Evolutionary conservation across 2,797 vertebrate genomes (phyloP), one percentile per base, ranked within the genome.

Genomic region (Coranthus polyacanthus): DNA sequence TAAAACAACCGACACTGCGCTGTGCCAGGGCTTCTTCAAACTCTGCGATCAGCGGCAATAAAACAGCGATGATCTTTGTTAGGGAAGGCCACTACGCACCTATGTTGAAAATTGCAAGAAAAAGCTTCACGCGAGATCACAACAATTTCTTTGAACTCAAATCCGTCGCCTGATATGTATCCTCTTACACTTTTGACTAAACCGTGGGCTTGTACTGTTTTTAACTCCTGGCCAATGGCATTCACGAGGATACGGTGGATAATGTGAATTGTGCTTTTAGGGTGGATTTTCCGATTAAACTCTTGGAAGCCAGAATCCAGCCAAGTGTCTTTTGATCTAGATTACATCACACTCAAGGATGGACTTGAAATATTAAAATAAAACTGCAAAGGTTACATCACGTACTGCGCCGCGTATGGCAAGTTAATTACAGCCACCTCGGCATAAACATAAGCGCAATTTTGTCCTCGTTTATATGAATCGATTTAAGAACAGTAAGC

Each of bases 301-400:
- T 42, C 42, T 55, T 9, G 47, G 15, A 45, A 11, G 13, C 15
- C 10, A n/a, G 49, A 36, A 64, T 58, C 22, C 6, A 55, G 10
- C 12, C 6, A 18, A 59, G 42, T 29, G n/a, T 64, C 6, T 59
- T 78, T 44, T 66, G 39, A 60, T 81, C 7, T 36, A 24, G 50
- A 78, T 83, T 68, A 60, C 69, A 70, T 81, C 75, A 71, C 49
- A 70, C 17, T 26, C 50, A 41, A 22, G 46, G 20, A 75, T 46
- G n/a, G 41, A 72, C 6, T 57, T 62, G 11, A 60, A 66, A 61
- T 49, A 47, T 34, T 52, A 34, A 52, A 56, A 34, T 57, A 43
- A 47, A 83, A 55, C 55, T 42, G 51, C 56, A 59, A 63, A 54
- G 18, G 18, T 68, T 72, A 34, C 55, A 71, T 70, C 59, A 78